phyloP scores from a whole-genome alignment of 2,888 invertebrate species.

The Fabriciana adippe region DNA sequence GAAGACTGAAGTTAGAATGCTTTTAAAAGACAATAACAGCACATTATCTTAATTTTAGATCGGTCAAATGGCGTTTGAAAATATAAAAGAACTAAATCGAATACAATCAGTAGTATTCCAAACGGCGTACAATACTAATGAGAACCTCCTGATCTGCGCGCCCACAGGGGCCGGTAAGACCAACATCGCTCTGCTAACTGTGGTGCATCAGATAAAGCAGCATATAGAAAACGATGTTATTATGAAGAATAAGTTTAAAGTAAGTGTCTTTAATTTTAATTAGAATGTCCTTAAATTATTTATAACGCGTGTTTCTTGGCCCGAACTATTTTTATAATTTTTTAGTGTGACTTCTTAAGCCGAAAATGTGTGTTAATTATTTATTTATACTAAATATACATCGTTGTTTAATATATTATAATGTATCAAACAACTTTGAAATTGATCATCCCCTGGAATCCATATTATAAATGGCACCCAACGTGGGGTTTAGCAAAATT shows the following conservation, averaged over 20 bases:
- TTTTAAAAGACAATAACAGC: background rate
- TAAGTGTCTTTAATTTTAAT: constrained; percentile 51
- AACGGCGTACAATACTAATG: constrained; percentile 97
- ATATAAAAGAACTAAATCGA: constrained; percentile 92
- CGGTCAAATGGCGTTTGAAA: constrained; percentile 94
- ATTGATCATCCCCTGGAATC: too few relatives aligned
- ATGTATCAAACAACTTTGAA: too few relatives aligned
- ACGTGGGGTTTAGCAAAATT: too few relatives aligned
- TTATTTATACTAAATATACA: too few relatives aligned
- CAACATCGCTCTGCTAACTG: constrained; percentile 96
- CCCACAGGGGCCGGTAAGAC: constrained; percentile 99
- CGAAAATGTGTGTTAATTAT: too few relatives aligned
- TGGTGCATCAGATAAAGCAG: constrained; percentile 94
- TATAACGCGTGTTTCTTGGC: too few relatives aligned
- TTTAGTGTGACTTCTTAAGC: too few relatives aligned
- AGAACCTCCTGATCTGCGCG: constrained; percentile 98
- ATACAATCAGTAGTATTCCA: constrained; percentile 98
- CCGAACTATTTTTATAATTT: too few relatives aligned
- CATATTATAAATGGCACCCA: too few relatives aligned
- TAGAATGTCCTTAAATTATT: too few relatives aligned
- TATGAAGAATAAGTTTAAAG: constrained; percentile 96
- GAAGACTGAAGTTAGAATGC: too few relatives aligned
- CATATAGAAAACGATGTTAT: constrained; percentile 91
- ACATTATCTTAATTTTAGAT: constrained; percentile 81
- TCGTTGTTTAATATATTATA: too few relatives aligned